Percentiles rank a stretch among this genome's conserved stretches.
phyloP scores from a whole-genome alignment of 2,888 invertebrate species.

The Magallana nippona region DNA sequence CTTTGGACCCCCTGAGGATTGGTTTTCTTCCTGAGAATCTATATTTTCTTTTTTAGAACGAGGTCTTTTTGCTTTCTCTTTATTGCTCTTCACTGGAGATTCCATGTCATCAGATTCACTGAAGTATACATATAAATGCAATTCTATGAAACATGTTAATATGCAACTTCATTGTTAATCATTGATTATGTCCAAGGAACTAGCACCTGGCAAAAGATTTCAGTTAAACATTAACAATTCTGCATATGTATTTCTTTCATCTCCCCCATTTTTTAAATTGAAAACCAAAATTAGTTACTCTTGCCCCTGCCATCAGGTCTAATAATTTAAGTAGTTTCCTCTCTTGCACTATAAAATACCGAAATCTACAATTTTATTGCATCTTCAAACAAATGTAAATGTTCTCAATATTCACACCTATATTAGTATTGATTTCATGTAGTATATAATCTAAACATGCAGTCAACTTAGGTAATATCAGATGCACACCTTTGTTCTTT shows the following conservation, averaged over 20 bases:
- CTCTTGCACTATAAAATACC: background rate
- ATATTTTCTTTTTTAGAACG: constrained; percentile 32
- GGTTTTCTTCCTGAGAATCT: constrained; percentile 35
- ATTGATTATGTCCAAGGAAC: too few relatives aligned
- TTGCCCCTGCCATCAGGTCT: too few relatives aligned
- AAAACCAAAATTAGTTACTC: too few relatives aligned
- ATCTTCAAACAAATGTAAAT: too few relatives aligned
- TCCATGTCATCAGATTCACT: constrained; percentile 32
- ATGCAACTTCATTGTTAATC: background rate
- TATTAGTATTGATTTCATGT: too few relatives aligned
- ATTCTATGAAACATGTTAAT: background rate
- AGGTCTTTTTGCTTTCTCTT: constrained; percentile 23
- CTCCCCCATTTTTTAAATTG: too few relatives aligned
- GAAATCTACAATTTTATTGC: too few relatives aligned
- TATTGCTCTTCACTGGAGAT: constrained; percentile 21
- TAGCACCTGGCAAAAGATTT: too few relatives aligned
- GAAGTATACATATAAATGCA: background rate
- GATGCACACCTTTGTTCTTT: constrained; percentile 13
- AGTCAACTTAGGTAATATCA: background rate
- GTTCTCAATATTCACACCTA: too few relatives aligned
- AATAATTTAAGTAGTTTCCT: background rate
- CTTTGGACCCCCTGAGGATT: constrained; percentile 36
- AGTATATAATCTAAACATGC: too few relatives aligned
- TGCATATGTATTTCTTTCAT: too few relatives aligned
- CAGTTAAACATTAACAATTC: too few relatives aligned